Conservation (phyloP, 2,888 invertebrate genomes). For the Graphium colonna region DNA sequence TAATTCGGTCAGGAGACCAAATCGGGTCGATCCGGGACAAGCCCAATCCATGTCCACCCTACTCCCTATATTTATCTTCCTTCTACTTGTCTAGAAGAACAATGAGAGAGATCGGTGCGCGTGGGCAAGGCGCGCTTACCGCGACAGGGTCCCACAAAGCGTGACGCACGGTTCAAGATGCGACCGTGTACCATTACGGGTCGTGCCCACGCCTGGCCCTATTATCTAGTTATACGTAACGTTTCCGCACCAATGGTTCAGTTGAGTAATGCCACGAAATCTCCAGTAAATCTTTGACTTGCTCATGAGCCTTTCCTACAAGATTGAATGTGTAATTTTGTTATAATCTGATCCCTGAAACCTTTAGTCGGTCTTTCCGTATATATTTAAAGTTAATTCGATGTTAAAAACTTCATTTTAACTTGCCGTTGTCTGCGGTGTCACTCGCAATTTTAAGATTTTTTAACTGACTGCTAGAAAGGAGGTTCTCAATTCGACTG, state of each 20-base stretch:
- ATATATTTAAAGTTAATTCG: too few relatives aligned
- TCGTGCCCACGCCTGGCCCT: constrained; percentile 55
- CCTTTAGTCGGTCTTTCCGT: too few relatives aligned
- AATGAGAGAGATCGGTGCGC: constrained; percentile 60
- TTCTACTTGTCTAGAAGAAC: constrained; percentile 36
- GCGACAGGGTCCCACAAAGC: constrained; percentile 42
- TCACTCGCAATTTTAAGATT: too few relatives aligned
- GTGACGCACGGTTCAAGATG: constrained; percentile 36
- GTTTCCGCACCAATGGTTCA: constrained; percentile 57
- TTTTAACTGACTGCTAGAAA: too few relatives aligned
- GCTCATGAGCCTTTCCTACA: constrained; percentile 1
- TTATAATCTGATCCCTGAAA: too few relatives aligned
- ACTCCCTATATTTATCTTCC: constrained; percentile 28
- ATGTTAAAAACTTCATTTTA: too few relatives aligned
- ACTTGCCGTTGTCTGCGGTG: too few relatives aligned
- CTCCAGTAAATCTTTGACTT: constrained; percentile 12
- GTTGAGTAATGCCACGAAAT: constrained; percentile 26
- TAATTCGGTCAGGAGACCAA: too few relatives aligned
- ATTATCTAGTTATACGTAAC: constrained; percentile 52
- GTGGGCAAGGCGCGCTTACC: constrained; percentile 48
- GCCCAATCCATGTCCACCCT: background rate
- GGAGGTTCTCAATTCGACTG: too few relatives aligned
- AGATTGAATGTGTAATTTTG: background rate
- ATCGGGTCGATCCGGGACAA: background rate
- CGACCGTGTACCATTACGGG: constrained; percentile 33